Evolutionary conservation across 1,140 invertebrate species (phyloP).

Genomic region (Saccostrea cuccullata): DNA sequence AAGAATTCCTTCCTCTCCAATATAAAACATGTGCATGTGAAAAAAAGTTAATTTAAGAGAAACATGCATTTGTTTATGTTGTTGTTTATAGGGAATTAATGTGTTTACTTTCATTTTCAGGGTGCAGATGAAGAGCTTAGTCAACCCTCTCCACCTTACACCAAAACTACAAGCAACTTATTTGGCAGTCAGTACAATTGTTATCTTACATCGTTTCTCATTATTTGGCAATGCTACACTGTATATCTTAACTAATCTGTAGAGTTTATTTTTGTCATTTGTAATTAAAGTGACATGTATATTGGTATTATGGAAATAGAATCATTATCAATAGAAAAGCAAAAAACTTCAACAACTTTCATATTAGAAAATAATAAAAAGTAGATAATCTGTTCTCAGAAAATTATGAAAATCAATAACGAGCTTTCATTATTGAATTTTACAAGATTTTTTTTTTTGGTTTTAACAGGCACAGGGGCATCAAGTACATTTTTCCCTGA

Average conservation of each 20-base stretch:
- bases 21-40: too few species aligned
- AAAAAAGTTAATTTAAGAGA: too few species aligned
- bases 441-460: background rate
- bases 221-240: too few species aligned
- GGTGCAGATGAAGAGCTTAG: constrained; percentile 51
- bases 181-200: constrained; percentile 52
- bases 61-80: background rate
- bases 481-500: constrained; percentile 50
- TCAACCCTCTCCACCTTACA: constrained; percentile 53
- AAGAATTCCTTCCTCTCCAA: too few species aligned
- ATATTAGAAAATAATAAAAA: too few species aligned
- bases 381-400: too few species aligned
- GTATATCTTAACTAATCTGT: too few species aligned
- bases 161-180: constrained; percentile 41
- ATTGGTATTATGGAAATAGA: too few species aligned
- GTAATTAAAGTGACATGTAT: too few species aligned
- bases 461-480: constrained; percentile 40
- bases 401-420: background rate
- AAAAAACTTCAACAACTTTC: too few species aligned
- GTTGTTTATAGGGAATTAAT: background rate
- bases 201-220: background rate
- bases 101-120: constrained; percentile 21
- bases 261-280: too few species aligned
- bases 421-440: background rate
- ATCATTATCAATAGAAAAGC: too few species aligned